phyloP scores from a whole-genome alignment of 2,888 invertebrate species.

The Dasypolia templi region DNA sequence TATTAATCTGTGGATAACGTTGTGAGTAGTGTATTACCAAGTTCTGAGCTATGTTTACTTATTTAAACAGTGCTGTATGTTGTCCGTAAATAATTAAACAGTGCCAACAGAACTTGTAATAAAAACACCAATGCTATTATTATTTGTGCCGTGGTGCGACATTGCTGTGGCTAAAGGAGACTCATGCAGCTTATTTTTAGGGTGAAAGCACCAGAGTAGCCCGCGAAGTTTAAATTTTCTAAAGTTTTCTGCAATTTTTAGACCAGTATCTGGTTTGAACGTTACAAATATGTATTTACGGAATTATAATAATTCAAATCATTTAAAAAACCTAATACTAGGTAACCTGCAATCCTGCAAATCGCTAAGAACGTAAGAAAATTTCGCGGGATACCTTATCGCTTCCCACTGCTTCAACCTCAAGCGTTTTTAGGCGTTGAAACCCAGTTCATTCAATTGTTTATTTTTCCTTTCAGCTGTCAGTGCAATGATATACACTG shows the following conservation, averaged over 20 bases:
- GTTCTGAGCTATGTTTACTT: no score
- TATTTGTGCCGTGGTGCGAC: background rate
- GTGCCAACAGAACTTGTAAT: background rate
- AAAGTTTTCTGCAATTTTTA: background rate
- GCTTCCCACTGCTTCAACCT: background rate
- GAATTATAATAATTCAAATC: background rate
- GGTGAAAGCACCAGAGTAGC: background rate
- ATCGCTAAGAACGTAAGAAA: background rate
- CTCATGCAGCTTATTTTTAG: no score
- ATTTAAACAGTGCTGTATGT: no score
- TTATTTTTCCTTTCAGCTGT: slow-evolving; percentile 78
- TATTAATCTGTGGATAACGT: no score
- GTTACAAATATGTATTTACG: background rate
- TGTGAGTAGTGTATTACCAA: no score
- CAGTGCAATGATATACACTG: slow-evolving; percentile 80
- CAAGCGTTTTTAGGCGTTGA: background rate
- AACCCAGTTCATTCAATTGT: background rate
- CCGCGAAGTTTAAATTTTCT: background rate
- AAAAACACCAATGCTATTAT: background rate
- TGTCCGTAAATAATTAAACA: no score
- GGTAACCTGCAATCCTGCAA: no score
- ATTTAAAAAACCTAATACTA: background rate
- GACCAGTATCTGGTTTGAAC: background rate
- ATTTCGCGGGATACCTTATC: background rate
- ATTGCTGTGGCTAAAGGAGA: background rate